A percentile compares a stretch with the other conserved stretches of the same genome.
These are phyloP conservation scores for Pantherophis guttatus DNA, from an alignment of 2,113 vertebrate genomes.

Conservation along the genomic window DNA sequence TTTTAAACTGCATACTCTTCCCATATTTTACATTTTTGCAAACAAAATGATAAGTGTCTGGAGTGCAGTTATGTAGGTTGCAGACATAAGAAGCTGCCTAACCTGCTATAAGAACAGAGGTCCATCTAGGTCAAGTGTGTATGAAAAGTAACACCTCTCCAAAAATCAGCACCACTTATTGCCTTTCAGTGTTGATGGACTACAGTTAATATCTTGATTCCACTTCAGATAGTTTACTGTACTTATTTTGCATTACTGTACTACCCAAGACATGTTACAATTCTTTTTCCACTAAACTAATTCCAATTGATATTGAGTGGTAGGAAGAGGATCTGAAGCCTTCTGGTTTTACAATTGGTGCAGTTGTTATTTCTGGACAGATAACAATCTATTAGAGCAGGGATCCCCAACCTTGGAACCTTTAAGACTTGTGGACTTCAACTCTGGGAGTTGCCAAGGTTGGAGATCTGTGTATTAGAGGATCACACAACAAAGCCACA, in stretches of 20 bases:
- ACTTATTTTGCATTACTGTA: background rate
- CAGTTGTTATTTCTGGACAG: background rate
- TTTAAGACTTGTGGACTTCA: too few species aligned
- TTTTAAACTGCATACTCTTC: too few species aligned
- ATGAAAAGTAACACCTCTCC: background rate
- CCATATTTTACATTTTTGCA: background rate
- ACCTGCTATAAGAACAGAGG: background rate
- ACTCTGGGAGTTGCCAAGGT: too few species aligned
- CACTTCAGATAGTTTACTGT: background rate
- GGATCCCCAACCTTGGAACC: too few species aligned
- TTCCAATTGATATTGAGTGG: background rate
- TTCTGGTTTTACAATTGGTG: background rate
- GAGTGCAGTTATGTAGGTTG: background rate
- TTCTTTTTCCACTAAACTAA: background rate
- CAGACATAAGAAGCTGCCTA: background rate
- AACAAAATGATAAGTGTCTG: background rate
- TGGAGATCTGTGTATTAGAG: background rate
- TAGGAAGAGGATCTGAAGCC: background rate
- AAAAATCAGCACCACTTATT: background rate
- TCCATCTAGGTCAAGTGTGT: background rate
- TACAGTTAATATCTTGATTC: background rate
- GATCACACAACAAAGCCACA: background rate
- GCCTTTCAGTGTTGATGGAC: background rate
- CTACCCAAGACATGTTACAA: background rate
- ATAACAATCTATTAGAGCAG: background rate